Evolutionary conservation across 2,113 vertebrate species (phyloP).

Genomic region (Gulo gulo): DNA sequence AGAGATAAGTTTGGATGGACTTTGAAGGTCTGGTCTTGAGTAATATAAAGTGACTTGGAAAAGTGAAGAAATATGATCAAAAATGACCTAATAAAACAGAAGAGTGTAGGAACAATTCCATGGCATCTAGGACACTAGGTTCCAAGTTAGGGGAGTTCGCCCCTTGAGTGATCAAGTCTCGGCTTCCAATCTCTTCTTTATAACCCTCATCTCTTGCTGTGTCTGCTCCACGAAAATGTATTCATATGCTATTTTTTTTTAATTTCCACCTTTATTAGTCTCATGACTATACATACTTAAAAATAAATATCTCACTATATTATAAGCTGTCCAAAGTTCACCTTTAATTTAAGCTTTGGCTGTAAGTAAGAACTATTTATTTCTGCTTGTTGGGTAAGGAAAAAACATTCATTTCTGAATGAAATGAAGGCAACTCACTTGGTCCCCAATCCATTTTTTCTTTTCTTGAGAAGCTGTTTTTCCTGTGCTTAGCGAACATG

Average conservation of each 20-base stretch:
- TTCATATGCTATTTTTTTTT: not conserved
- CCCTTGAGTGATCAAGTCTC: not conserved
- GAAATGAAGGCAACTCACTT: not conserved
- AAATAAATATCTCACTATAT: not conserved
- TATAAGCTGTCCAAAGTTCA: not conserved
- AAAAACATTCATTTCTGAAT: not conserved
- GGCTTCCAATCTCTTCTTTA: not conserved
- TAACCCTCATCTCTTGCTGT: not conserved
- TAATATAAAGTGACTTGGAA: not conserved
- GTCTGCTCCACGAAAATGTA: not conserved
- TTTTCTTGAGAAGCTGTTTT: not conserved
- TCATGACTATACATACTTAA: not conserved
- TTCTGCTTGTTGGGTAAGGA: not conserved
- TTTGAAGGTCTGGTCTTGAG: not conserved
- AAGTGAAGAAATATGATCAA: not conserved
- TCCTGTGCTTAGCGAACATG: not conserved
- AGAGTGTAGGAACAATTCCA: not conserved
- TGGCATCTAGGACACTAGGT: not conserved
- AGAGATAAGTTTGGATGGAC: not conserved
- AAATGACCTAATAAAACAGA: not conserved
- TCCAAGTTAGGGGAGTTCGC: not conserved
- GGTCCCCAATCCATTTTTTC: not conserved
- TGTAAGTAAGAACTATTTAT: not conserved
- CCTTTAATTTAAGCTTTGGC: not conserved
- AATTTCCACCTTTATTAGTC: not conserved